Evolutionary conservation across 2,888 invertebrate genomes (phyloP).

Genomic region (Meghimatium bilineatum): DNA sequence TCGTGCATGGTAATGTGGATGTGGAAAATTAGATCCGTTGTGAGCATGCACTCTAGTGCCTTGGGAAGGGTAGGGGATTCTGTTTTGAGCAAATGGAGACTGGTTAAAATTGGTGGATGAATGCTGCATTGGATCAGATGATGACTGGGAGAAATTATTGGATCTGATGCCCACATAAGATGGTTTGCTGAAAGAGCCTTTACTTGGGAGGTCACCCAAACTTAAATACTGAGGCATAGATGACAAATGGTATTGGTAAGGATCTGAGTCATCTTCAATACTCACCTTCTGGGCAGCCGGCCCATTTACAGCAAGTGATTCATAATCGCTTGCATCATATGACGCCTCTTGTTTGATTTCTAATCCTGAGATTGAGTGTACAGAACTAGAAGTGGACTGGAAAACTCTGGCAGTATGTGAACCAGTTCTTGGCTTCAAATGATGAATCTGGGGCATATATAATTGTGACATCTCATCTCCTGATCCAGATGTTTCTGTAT

Average conservation of each 20-base stretch:
- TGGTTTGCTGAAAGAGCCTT: constrained; percentile 16
- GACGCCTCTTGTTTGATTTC: constrained; percentile 35
- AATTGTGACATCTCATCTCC: constrained; percentile 35
- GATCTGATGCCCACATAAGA: constrained; percentile 8
- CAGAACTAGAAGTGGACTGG: neutral
- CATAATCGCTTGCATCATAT: constrained; percentile 31
- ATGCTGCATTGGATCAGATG: constrained; percentile 30
- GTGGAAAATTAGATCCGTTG: constrained; percentile 33
- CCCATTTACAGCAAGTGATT: constrained; percentile 33
- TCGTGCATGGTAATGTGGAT: constrained; percentile 21
- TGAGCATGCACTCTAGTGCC: constrained; percentile 27
- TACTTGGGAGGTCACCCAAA: constrained; percentile 38
- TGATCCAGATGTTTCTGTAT: constrained; percentile 36
- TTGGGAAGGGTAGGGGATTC: constrained; percentile 18
- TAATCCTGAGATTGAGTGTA: neutral
- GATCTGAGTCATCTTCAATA: constrained; percentile 27
- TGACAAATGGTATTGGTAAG: constrained; percentile 25
- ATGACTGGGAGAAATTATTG: neutral
- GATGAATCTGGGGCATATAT: constrained; percentile 28
- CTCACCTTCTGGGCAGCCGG: constrained; percentile 41
- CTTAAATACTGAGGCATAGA: constrained; percentile 40
- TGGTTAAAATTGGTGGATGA: constrained; percentile 24
- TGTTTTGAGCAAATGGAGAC: constrained; percentile 5
- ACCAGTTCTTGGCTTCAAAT: constrained; percentile 20
- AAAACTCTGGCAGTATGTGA: neutral